Evolutionary conservation across 2,113 vertebrate genomes (phyloP), one percentile per base, ranked within the genome.

Genomic region (Psilopogon haemacephalus): DNA sequence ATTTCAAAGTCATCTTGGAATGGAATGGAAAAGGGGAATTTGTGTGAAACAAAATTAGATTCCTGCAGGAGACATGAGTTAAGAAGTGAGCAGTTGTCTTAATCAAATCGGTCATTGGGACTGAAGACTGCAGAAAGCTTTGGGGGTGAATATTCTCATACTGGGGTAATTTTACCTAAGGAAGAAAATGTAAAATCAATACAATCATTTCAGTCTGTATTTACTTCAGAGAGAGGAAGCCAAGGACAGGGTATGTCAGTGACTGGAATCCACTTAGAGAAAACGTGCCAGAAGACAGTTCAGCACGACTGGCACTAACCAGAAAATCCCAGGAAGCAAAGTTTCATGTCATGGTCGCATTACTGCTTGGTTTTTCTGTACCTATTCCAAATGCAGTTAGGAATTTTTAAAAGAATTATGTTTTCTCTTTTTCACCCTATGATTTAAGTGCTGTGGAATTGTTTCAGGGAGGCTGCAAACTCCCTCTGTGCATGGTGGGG

Each of bases 131-230:
- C 63, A 83, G 64, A 93, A 89, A 64, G 84, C 26, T 94, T 95
- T 91, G 32, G 17, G 28, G 28, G 9, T 83, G 28, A 93, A 46
- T 48, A 56, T 64, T 46, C 19, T 46, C 46, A 88, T 91, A 19
- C 52, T 84, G 10, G 65, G 77, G 33, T 71, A 90, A 88, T 86
- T 77, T 28, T 81, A 88, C 50, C 13, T 50, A 73, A 83, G 68
- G 87, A 94, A 91, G 50, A 91, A 91, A 80, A 89, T 59, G 33
- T 74, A 74, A 88, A 96, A 94, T 95, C 94, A 91, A 89, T 89
- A 65, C 50, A 55, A 33, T 73, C 32, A 80, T 94, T 94, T 93
- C 60, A 88, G 33, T 40, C 33, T 74, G 42, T 71, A 56, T 81
- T 86, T 90, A 75, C 38, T 88, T 88, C 64, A 83, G 32, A 88